Base-by-base conservation (phyloP, 1,140 invertebrate genomes). In the Matsumurasca onukii region DNA sequence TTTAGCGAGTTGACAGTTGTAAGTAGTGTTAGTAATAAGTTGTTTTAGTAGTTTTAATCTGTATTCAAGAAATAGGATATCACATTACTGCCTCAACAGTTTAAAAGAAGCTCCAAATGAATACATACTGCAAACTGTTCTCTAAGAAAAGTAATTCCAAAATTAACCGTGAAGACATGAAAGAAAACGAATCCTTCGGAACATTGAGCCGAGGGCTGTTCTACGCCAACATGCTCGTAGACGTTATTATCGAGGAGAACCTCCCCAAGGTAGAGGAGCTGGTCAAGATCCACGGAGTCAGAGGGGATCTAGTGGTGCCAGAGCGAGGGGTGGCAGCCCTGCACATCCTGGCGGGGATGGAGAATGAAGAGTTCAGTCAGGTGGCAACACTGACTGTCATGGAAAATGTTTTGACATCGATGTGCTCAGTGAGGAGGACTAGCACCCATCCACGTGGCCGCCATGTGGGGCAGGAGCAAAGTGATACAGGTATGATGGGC, bases 381-480 rank as follows among this genome's bases (percentile, higher is more conserved):
- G 24, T 3, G 24, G 49, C 24, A 3, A 51, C n/a, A 3, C 49
- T 9, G n/a, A 17, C n/a, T 5, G 39, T n/a, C 9, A n/a, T 51
- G 5, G 49, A 51, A 51, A 51, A 5, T 17, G 49, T n/a, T 17
- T 17, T 9, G 49, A 51, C 49, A 17, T 22, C 3, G 24, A 51
- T 51, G 49, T 51, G 3, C 49, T 17, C 3, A 89, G 90, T 65
- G 81, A 84, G 91, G 92, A 69, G 88, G 88, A 48, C 80, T 92
- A 74, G 94, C 92, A 1, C 89, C 93, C 0, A 81, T 95, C 2
- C 93, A 96, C 75, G 87, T 95, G 45, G 91, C 92, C 51, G 88
- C 91, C 57, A 88, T 88, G 73, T 93, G 91, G 88, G 92, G 91
- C 30, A 82, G 90, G 68, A 69, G 81, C 17, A 85, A 86, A 17